Base-by-base conservation (phyloP, 2,888 invertebrate genomes). In the Zygaena filipendulae region DNA sequence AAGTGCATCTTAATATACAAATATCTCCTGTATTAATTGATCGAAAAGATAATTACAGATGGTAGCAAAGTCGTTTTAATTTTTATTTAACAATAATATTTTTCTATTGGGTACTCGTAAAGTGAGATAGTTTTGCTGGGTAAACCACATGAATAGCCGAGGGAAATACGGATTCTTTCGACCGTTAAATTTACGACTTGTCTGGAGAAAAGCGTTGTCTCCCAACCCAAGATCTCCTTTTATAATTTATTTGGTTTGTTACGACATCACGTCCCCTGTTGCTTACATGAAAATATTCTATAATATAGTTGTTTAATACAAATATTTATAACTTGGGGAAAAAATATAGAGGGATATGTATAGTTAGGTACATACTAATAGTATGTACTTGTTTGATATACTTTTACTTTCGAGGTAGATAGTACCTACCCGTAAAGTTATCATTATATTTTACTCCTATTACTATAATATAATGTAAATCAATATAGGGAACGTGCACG, bases 121-220 rank as follows among this genome's bases (percentile, higher is more conserved):
- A 63, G 51, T 44, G 42, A 43, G 50, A 62, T 63, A 66, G 68
- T 72, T 67, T 62, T 56, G 59, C 59, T 49, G 52, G 56, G 53
- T 61, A 59, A 61, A 63, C 66, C 66, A 61, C 61, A 57, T 59
- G 66, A 61, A 66, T 62, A 62, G 61, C 50, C 62, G 49, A 50
- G 66, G 70, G 67, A 74, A 75, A 71, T 74, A 69, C 69, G 71
- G 63, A 67, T 56, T 63, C 59, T 57, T 67, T 68, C 68, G 64
- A 59, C 71, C 72, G 72, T 75, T 69, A 74, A 77, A 77, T 77
- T 77, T 77, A 77, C 75, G 75, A 72, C 70, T 61, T 69, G 72
- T 74, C 71, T 64, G 67, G 50, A 52, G 59, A 45, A 70, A 67
- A 71, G 62, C 63, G 62, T 60, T 62, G 69, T 70, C 70, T 68